Evolutionary conservation across 1,140 invertebrate species (phyloP).

Genomic region (Protaetia brevitarsis): DNA sequence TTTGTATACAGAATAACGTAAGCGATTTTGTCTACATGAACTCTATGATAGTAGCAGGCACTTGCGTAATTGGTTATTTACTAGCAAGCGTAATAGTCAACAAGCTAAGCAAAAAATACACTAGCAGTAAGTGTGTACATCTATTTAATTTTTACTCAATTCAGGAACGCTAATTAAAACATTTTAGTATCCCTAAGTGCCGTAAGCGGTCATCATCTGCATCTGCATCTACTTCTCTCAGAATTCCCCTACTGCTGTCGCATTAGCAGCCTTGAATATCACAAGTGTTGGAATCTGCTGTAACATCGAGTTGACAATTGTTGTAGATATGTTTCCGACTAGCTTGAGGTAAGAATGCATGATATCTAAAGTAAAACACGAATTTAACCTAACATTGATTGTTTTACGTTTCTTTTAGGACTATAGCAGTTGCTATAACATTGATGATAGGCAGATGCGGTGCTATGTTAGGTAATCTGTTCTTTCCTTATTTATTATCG

Average conservation of each 20-base stretch:
- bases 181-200: neutral
- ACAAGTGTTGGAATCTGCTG: constrained; percentile 33
- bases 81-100: constrained; percentile 30
- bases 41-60: constrained; percentile 33
- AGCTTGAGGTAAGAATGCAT: constrained; percentile 41
- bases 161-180: too few relatives aligned
- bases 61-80: constrained; percentile 28
- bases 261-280: constrained; percentile 32
- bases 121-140: constrained; percentile 27
- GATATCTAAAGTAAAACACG: too few relatives aligned
- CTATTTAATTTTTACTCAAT: neutral
- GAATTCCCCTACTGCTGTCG: constrained; percentile 27
- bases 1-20: constrained; percentile 31
- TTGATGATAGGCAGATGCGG: constrained; percentile 39
- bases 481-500: constrained; percentile 39
- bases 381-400: too few relatives aligned
- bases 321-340: constrained; percentile 45
- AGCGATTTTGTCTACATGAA: constrained; percentile 37
- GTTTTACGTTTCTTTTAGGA: too few relatives aligned
- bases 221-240: constrained; percentile 36
- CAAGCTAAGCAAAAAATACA: constrained; percentile 33
- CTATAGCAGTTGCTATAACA: constrained; percentile 36
- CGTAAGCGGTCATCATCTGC: neutral
- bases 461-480: constrained; percentile 39
- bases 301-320: constrained; percentile 37